phyloP scores from a whole-genome alignment of 2,888 invertebrate species.

The Philaethria dido region DNA sequence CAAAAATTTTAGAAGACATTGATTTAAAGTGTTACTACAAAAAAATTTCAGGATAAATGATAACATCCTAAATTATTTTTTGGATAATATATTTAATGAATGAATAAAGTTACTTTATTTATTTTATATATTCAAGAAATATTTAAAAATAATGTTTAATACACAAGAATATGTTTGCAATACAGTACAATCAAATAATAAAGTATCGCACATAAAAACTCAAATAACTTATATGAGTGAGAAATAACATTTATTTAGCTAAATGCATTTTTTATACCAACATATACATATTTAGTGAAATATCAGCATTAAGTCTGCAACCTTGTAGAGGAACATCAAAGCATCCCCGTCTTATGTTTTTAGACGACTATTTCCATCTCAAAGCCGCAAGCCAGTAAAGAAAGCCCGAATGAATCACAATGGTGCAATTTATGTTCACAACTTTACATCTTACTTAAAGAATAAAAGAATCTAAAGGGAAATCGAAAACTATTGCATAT shows the following conservation, averaged over 20 bases:
- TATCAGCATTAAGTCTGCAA: conserved; percentile 19
- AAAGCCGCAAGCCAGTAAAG: conserved; percentile 23
- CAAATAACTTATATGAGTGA: too few relatives aligned
- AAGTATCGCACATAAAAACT: too few relatives aligned
- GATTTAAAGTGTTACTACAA: too few relatives aligned
- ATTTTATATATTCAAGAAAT: too few relatives aligned
- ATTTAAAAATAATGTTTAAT: too few relatives aligned
- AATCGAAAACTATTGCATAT: conserved; percentile 15
- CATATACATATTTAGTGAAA: neutral
- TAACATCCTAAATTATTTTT: too few relatives aligned
- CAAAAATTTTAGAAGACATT: too few relatives aligned
- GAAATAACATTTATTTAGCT: neutral
- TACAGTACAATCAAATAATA: too few relatives aligned
- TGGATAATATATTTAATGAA: too few relatives aligned
- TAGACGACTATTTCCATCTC: conserved; percentile 27
- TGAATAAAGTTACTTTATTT: too few relatives aligned
- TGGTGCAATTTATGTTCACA: conserved; percentile 29
- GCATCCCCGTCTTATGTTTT: conserved; percentile 21
- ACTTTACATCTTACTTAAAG: conserved; percentile 19
- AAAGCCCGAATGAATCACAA: conserved; percentile 25
- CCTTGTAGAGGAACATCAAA: conserved; percentile 24
- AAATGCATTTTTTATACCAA: neutral
- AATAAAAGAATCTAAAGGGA: conserved; percentile 18
- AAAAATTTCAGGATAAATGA: too few relatives aligned
- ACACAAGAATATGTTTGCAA: too few relatives aligned